These are phyloP conservation scores for Eustalomyia histrio DNA, from an alignment of 2,888 invertebrate genomes.

Conservation along the genomic window DNA sequence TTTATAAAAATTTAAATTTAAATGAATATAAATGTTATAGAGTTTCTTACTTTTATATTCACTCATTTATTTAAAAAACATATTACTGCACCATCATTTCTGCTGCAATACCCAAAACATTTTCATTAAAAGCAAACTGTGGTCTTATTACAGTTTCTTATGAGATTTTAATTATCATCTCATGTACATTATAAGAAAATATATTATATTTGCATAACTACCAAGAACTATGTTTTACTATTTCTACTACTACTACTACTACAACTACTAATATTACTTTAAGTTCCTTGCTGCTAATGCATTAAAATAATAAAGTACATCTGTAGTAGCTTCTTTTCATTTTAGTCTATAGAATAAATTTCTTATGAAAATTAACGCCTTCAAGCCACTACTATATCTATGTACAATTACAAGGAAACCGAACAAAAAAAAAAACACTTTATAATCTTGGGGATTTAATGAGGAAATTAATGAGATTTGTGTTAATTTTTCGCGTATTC, in stretches of 20 bases:
- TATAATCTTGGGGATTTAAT: conserved; percentile 65
- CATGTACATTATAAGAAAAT: background rate
- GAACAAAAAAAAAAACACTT: conserved; percentile 47
- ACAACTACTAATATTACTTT: background rate
- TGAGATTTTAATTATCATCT: conserved; percentile 67
- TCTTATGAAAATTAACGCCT: conserved; percentile 48
- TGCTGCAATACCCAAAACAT: conserved; percentile 7
- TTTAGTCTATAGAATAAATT: conserved; percentile 37
- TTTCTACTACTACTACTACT: no score
- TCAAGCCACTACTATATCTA: conserved; percentile 10
- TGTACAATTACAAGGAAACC: background rate
- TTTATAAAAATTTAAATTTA: conserved; percentile 62
- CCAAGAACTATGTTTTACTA: conserved; percentile 14
- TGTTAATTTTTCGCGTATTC: conserved; percentile 55
- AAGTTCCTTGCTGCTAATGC: conserved; percentile 10
- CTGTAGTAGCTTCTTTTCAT: conserved; percentile 7
- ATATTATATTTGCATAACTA: conserved; percentile 52
- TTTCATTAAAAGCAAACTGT: conserved; percentile 54
- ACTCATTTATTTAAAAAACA: background rate
- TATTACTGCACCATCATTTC: background rate
- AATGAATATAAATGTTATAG: conserved; percentile 57
- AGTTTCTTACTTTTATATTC: background rate
- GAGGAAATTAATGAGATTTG: conserved; percentile 68
- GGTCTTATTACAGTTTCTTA: conserved; percentile 66
- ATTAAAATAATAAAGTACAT: conserved; percentile 32